Conservation (phyloP, 2,797 vertebrate species). For the Prionace glauca region DNA sequence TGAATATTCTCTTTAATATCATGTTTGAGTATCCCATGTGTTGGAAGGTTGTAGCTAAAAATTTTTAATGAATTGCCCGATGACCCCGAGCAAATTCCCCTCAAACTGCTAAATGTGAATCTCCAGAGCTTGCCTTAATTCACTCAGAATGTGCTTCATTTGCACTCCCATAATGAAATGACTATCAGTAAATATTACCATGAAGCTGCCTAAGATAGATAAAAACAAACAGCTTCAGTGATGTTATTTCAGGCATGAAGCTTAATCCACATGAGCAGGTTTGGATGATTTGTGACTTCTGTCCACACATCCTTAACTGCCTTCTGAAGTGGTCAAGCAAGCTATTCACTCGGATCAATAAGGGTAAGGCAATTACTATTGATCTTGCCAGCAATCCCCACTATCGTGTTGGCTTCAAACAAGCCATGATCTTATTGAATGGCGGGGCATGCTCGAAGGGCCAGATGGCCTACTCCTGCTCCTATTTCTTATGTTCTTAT, state of each 20-base stretch:
- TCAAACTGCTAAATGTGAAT: neutral
- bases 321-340: neutral
- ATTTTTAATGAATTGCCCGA: neutral
- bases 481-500: too few relatives aligned
- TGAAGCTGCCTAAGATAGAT: neutral
- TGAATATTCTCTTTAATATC: neutral
- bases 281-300: neutral
- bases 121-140: neutral
- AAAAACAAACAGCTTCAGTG: neutral
- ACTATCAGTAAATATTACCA: neutral
- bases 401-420: neutral
- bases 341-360: neutral
- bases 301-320: too few relatives aligned
- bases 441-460: too few relatives aligned
- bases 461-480: too few relatives aligned
- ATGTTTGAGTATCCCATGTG: neutral
- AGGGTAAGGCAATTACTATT: neutral
- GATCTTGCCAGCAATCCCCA: neutral
- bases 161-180: neutral
- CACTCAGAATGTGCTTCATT: neutral
- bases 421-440: too few relatives aligned
- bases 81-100: too few relatives aligned
- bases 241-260: neutral
- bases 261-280: neutral
- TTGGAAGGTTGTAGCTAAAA: neutral